A percentile compares a stretch with the other conserved stretches of the same genome.
These are phyloP conservation scores for Tachina grossa DNA, from an alignment of 2,888 invertebrate genomes.

Conservation along the genomic window DNA sequence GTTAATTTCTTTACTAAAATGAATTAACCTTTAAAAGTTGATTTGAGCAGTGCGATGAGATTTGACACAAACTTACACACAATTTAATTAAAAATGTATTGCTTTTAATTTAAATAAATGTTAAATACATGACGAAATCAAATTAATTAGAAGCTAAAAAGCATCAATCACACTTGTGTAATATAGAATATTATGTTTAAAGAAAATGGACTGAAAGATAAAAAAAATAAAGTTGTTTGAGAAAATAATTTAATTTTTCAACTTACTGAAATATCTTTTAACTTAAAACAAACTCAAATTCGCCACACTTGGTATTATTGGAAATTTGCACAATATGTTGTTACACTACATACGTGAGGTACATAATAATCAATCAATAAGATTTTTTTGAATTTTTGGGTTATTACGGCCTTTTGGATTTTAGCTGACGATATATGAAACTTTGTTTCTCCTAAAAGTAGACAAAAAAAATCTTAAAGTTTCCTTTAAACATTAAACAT, in stretches of 20 bases:
- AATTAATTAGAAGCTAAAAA: background rate
- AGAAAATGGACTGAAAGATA: background rate
- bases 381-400: too few species aligned
- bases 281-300: too few species aligned
- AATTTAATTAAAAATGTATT: constrained; percentile 37
- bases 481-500: too few species aligned
- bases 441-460: too few species aligned
- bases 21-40: constrained; percentile 20
- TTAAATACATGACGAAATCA: constrained; percentile 26
- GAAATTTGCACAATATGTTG: too few species aligned
- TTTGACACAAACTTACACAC: background rate
- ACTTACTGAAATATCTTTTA: too few species aligned
- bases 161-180: background rate
- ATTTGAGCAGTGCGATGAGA: background rate
- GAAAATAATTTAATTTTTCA: background rate
- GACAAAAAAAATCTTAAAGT: too few species aligned
- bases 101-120: background rate
- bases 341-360: too few species aligned
- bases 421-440: too few species aligned
- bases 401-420: too few species aligned
- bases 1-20: constrained; percentile 8
- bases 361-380: too few species aligned
- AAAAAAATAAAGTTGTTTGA: background rate
- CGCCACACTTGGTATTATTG: too few species aligned
- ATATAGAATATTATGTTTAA: background rate